Evolutionary conservation across 2,797 vertebrate species (phyloP), one percentile per base, ranked within the genome.

Genomic region (Eidolon dupreanum): DNA sequence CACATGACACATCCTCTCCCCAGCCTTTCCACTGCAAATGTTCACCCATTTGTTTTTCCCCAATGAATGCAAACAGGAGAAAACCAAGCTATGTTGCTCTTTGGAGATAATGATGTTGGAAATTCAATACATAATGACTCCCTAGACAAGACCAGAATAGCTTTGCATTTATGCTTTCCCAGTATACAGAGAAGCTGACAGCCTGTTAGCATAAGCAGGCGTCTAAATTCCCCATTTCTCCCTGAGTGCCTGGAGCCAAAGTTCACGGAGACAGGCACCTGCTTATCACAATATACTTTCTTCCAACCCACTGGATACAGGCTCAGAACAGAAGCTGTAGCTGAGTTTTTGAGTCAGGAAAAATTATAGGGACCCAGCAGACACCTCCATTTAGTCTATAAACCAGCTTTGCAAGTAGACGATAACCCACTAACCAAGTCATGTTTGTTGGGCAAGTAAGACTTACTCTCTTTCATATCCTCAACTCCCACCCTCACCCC

Each of bases 51-150:
- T 71, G 51, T 87, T 82, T 63, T 63, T 89, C 81, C 86, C 65
- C 38, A 15, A 6, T 46, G 74, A 95, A 85, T 55, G 61, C 90
- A 96, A 90, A 96, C n/a, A n/a, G 70, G 36, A 86, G 90, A 33
- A 24, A 97, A 71, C 87, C 3, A 49, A 95, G n/a, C 70, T 17
- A 63, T 57, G 1, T 83, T 91, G 95, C 97, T 96, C 86, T 98
- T 97, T 97, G 92, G 88, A 97, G 89, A 96, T 94, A 97, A 98
- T 98, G 97, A 96, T 6, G 51, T 19, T 65, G 88, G 53, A 95
- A 96, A 97, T 88, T 91, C 93, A 82, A 71, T 87, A 95, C 96
- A 90, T 92, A 85, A 97, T 83, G 95, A 93, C 74, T 75, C 92
- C 87, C 31, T 20, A 46, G 3, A 0, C 94, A 85, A 97, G 96